These are phyloP conservation scores for Parelbella ahira DNA, from an alignment of 2,888 invertebrate genomes.

Conservation along the genomic window DNA sequence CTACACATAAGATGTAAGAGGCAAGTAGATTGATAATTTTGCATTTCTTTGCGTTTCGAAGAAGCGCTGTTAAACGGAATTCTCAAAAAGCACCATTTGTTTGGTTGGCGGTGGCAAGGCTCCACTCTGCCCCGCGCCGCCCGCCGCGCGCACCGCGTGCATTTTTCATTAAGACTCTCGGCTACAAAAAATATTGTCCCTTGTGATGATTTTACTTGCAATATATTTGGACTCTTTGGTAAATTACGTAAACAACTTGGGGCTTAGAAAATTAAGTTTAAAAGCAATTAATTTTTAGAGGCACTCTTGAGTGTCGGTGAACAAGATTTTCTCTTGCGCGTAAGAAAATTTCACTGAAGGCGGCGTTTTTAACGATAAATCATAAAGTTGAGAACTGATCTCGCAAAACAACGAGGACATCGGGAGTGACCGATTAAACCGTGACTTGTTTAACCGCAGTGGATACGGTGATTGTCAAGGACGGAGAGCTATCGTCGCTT, in stretches of 20 bases:
- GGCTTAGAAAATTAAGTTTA: constrained; percentile 23
- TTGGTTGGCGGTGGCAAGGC: no score
- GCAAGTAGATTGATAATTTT: no score
- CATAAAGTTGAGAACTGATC: constrained; percentile 36
- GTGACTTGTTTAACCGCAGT: neutral
- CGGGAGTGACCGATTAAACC: constrained; percentile 26
- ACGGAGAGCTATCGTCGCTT: no score
- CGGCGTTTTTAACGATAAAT: constrained; percentile 35
- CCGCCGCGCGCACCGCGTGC: constrained; percentile 36
- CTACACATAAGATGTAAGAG: no score
- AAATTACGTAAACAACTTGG: constrained; percentile 17
- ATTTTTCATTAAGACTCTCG: constrained; percentile 44
- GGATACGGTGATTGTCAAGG: no score
- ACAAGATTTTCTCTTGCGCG: constrained; percentile 18
- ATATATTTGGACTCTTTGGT: neutral
- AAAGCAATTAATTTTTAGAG: constrained; percentile 26
- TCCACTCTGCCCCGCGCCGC: constrained; percentile 34
- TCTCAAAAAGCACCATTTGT: no score
- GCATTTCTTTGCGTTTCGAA: no score
- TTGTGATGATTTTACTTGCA: neutral
- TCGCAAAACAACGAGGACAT: constrained; percentile 36
- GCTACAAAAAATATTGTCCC: constrained; percentile 12
- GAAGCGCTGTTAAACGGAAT: no score
- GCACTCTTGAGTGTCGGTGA: constrained; percentile 14
- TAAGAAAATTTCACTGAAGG: constrained; percentile 31